These are phyloP conservation scores for Eupithecia inturbata DNA, from an alignment of 2,888 invertebrate genomes.

Conservation along the genomic window DNA sequence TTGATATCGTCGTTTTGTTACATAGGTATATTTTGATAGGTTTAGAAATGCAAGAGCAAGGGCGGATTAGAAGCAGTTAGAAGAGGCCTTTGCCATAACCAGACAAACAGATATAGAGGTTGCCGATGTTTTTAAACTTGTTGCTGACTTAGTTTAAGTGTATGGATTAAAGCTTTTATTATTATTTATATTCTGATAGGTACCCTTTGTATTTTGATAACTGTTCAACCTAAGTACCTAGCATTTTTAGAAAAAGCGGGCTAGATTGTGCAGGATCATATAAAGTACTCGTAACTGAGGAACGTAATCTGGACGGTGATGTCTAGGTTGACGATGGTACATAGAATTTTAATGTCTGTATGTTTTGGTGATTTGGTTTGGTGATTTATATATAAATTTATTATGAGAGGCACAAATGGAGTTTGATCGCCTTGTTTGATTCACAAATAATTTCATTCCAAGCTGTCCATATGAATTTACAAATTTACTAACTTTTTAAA, in stretches of 20 bases:
- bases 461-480: slow-evolving; percentile 6
- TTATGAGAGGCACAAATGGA: not conserved
- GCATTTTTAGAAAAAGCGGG: not conserved
- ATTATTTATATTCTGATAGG: no score
- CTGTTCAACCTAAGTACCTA: not conserved
- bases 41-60: no score
- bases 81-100: no score
- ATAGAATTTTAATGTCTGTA: not conserved
- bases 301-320: not conserved
- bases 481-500: no score
- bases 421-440: not conserved
- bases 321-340: not conserved
- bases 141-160: no score
- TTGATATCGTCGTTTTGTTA: no score
- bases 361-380: no score
- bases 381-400: not conserved
- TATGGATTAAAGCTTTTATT: no score
- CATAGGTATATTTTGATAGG: no score
- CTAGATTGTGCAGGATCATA: not conserved
- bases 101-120: no score
- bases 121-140: no score
- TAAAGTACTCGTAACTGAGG: not conserved
- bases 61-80: no score
- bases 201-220: not conserved
- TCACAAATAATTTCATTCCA: not conserved